A percentile compares a stretch with the other conserved stretches of the same genome.
These are phyloP conservation scores for Acrobasis consociella DNA, from an alignment of 2,888 invertebrate species.

Conservation along the genomic window DNA sequence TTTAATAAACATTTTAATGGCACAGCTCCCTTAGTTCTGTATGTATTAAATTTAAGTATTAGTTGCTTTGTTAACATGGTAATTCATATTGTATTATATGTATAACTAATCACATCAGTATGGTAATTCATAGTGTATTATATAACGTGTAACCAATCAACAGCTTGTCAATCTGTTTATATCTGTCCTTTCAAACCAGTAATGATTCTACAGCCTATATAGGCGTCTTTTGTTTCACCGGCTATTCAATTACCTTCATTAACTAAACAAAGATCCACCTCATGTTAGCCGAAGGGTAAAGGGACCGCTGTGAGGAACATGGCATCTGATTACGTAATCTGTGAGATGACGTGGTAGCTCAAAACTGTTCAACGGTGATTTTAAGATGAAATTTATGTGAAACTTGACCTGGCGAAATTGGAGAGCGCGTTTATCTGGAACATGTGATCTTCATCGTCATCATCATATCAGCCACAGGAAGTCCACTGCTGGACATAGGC, in stretches of 20 bases:
- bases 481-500: no score
- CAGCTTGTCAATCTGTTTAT: conserved; percentile 4
- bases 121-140: no score
- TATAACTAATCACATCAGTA: no score
- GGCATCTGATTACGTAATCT: conserved; percentile 10
- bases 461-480: no score
- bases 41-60: no score
- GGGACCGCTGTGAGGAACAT: conserved; percentile 12
- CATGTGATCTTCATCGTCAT: no score
- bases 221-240: conserved; percentile 6
- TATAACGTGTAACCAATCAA: neutral
- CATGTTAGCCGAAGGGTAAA: conserved; percentile 27
- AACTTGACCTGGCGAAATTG: neutral
- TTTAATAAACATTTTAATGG: no score
- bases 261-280: conserved; percentile 30
- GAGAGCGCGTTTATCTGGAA: no score
- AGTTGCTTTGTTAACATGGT: no score
- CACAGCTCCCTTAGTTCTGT: no score
- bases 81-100: no score
- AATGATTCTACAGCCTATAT: conserved; percentile 5
- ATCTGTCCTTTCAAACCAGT: neutral
- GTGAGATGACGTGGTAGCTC: neutral
- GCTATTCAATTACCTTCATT: conserved; percentile 20
- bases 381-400: neutral
- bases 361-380: conserved; percentile 8